These are phyloP conservation scores for Mizuhopecten yessoensis DNA, from an alignment of 1,140 invertebrate genomes.

Conservation along the genomic window DNA sequence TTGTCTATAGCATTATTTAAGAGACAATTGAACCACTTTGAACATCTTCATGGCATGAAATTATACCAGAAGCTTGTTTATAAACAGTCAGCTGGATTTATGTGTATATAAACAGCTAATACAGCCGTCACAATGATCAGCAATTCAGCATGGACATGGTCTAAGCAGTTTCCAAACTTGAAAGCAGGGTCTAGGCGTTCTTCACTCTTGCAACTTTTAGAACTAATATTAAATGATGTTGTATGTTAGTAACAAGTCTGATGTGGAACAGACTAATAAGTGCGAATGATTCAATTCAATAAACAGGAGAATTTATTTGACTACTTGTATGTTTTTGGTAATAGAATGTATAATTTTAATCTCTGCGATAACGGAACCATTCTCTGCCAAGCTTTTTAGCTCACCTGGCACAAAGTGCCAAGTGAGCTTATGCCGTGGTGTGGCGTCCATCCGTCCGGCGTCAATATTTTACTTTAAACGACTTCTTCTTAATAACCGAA, in stretches of 20 bases:
- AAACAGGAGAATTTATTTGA: neutral
- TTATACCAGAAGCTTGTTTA: neutral
- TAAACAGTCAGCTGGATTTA: no score
- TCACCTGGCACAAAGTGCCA: no score
- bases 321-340: neutral
- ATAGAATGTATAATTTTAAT: neutral
- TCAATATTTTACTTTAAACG: no score
- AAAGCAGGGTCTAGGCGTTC: no score
- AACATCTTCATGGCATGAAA: neutral
- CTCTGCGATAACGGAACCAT: no score
- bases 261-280: neutral
- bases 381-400: no score
- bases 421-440: no score
- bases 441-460: no score
- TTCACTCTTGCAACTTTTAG: neutral
- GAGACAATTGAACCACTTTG: no score
- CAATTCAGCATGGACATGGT: neutral
- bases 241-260: neutral
- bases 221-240: neutral
- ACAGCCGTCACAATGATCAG: neutral
- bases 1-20: no score
- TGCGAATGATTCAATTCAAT: neutral
- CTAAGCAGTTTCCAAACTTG: neutral
- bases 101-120: neutral
- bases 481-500: no score